Evolutionary conservation across 1,140 invertebrate species (phyloP).

Genomic region (Heliconius hermathena): DNA sequence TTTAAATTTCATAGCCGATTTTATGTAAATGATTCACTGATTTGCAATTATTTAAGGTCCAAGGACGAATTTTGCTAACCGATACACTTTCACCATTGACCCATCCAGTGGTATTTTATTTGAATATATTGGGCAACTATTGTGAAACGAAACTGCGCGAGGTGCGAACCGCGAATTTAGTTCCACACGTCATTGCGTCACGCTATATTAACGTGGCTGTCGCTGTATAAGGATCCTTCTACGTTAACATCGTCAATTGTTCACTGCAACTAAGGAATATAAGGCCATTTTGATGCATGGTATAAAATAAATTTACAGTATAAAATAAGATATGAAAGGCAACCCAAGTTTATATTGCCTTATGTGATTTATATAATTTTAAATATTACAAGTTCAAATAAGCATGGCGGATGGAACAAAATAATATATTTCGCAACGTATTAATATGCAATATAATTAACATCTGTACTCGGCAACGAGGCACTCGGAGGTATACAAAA

Average conservation of each 20-base stretch:
- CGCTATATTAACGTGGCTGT: conserved; percentile 37
- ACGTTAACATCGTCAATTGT: conserved; percentile 19
- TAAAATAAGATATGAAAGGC: no score
- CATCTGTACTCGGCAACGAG: not conserved
- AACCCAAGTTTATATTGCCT: no score
- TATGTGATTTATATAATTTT: no score
- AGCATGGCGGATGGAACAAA: not conserved
- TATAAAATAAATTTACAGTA: no score
- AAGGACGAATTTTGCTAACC: conserved; percentile 13
- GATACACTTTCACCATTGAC: conserved; percentile 37
- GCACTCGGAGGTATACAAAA: not conserved
- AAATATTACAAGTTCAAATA: not conserved
- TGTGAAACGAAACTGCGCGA: conserved; percentile 42
- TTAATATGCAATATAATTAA: not conserved
- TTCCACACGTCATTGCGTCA: conserved; percentile 42
- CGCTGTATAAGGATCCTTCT: conserved; percentile 35
- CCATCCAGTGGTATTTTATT: conserved; percentile 27
- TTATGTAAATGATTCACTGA: not conserved
- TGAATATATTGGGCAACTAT: conserved; percentile 33
- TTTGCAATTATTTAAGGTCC: not conserved
- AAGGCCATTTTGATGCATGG: not conserved
- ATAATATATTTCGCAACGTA: not conserved
- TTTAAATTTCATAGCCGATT: not conserved
- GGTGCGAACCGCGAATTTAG: conserved; percentile 36
- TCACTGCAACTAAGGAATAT: not conserved